Conservation (phyloP, 2,797 vertebrate genomes). For the Karalla daura region DNA sequence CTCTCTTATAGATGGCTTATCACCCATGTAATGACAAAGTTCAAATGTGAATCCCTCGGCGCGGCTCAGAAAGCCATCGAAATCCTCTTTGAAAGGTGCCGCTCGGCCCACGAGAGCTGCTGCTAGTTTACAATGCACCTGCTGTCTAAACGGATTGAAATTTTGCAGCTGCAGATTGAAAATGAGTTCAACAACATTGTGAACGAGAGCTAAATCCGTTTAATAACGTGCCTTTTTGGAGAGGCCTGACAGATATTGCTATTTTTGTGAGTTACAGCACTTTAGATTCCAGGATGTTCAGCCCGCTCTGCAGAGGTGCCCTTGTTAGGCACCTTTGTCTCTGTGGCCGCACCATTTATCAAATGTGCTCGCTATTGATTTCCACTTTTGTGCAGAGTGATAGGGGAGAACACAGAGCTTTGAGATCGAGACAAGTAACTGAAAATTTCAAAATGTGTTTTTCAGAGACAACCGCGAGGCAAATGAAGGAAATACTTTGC, state of each 20-base stretch:
- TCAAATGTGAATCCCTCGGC: constrained; percentile 79
- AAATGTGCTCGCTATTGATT: constrained; percentile 40
- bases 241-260: constrained; percentile 9
- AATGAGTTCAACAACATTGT: constrained; percentile 33
- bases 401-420: background rate
- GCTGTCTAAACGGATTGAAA: constrained; percentile 33
- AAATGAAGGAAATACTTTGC: constrained; percentile 1
- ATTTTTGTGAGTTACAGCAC: background rate
- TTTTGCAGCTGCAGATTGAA: constrained; percentile 34
- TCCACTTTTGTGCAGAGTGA: constrained; percentile 18
- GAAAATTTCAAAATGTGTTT: constrained; percentile 1
- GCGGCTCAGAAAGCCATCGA: constrained; percentile 70
- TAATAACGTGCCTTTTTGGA: constrained; percentile 31
- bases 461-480: background rate
- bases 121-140: constrained; percentile 57
- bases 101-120: constrained; percentile 43
- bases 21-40: constrained; percentile 78
- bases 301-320: constrained; percentile 22
- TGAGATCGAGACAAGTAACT: constrained; percentile 4
- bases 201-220: constrained; percentile 30
- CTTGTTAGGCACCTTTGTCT: constrained; percentile 37
- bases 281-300: constrained; percentile 2
- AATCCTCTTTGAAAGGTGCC: constrained; percentile 65
- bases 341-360: constrained; percentile 12
- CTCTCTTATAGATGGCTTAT: constrained; percentile 75